Conservation (phyloP, 1,140 invertebrate genomes). For the Rhyacophila brunnea region DNA sequence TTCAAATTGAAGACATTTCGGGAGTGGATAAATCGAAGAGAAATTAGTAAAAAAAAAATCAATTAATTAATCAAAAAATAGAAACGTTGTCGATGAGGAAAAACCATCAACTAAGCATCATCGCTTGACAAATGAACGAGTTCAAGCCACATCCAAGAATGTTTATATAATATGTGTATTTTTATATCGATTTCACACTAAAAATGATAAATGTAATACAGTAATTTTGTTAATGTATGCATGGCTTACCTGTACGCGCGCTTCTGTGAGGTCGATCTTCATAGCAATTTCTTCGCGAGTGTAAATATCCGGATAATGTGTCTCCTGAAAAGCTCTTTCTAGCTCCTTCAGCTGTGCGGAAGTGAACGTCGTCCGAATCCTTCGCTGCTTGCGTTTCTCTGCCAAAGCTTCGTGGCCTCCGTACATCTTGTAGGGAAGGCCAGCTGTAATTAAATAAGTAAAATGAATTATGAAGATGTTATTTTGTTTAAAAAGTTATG, state of each 20-base stretch:
- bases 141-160: too few species aligned
- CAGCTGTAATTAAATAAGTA: neutral
- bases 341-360: conserved; percentile 95
- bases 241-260: conserved; percentile 91
- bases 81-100: too few species aligned
- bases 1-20: too few species aligned
- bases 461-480: too few species aligned
- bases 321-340: conserved; percentile 94
- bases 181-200: too few species aligned
- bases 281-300: conserved; percentile 98
- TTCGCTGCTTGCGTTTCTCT: conserved; percentile 87
- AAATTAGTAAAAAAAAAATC: too few species aligned
- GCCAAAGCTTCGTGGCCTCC: conserved; percentile 79
- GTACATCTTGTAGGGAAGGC: conserved; percentile 82
- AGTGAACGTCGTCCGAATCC: conserved; percentile 96
- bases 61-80: too few species aligned
- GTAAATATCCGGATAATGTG: conserved; percentile 98
- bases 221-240: neutral
- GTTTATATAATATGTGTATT: too few species aligned
- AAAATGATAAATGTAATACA: neutral
- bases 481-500: too few species aligned
- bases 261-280: conserved; percentile 97
- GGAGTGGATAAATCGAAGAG: too few species aligned
- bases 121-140: too few species aligned
- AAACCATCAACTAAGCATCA: too few species aligned